Base-by-base conservation (phyloP, 2,113 vertebrate species). In the Anoura caudifer region DNA sequence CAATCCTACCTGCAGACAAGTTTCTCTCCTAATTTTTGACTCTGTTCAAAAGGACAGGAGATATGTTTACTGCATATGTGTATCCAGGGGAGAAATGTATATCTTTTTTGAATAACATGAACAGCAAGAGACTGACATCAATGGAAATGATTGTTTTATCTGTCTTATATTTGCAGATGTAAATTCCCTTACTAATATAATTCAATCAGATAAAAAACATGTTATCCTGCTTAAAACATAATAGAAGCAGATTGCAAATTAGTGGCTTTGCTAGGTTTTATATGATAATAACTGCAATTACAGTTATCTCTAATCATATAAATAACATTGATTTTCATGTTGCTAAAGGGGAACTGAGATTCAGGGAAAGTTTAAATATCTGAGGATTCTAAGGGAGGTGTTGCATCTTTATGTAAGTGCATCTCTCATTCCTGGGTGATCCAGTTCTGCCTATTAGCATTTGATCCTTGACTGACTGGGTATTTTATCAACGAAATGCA, bases 401-500 rank as follows among this genome's bases (percentile, higher is more conserved):
- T 80, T 72, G 43, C 31, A 41, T 76, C 45, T 96, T 87, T 80
- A 45, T 26, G 14, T 65, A 85, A 63, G 26, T 59, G 7, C 28
- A 88, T 90, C 52, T 92, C 83, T 92, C 65, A 94, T 92, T 97
- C 3, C 11, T 81, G 50, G 47, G 15, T 83, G n/a, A 91, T 79
- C 96, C 36, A 80, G 24, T 31, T 89, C 52, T 67, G 54, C 24
- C 14, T 85, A 17, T 91, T 80, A 94, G 54, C 19, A 94, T 95
- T 91, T 96, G 75, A 97, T 95, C 56, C 33, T 70, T 61, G 12
- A 83, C 56, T 80, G 83, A 89, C 76, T 87, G 31, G n/a, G 33
- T 65, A 69, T 94, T 94, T 93, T 95, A 75, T 92, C 82, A 94
- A 14, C 47, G 79, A 97, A 96, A 96, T 10, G 11, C 63, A 95